A percentile compares a stretch with the other conserved stretches of the same genome.
phyloP scores from a whole-genome alignment of 1,140 invertebrate species.

The Pygmarrhopalites habei region DNA sequence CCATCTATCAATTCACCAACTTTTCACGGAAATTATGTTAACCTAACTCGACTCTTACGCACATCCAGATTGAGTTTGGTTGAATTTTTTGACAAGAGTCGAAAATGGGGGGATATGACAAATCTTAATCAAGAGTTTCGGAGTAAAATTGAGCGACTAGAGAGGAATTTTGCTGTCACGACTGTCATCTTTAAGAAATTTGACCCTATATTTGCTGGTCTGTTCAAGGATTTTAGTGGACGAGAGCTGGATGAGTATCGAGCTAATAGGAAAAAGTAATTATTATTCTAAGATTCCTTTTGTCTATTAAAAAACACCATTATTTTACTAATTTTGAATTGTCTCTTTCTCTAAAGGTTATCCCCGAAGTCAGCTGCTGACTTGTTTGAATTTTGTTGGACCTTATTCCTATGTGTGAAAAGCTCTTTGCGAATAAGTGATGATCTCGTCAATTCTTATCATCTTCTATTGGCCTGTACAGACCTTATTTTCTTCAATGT shows the following conservation, averaged over 20 bases:
- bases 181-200: conserved; percentile 91
- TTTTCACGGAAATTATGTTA: conserved; percentile 86
- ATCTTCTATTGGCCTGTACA: conserved; percentile 79
- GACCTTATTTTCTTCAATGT: conserved; percentile 86
- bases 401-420: conserved; percentile 85
- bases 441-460: conserved; percentile 90
- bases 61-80: conserved; percentile 84
- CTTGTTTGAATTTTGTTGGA: conserved; percentile 90
- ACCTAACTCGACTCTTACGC: conserved; percentile 75
- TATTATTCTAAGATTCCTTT: background rate
- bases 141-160: conserved; percentile 74
- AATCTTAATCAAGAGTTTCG: conserved; percentile 75
- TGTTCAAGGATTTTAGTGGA: conserved; percentile 56
- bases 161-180: conserved; percentile 90
- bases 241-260: conserved; percentile 27
- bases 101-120: conserved; percentile 93
- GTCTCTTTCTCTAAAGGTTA: conserved; percentile 48
- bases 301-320: too few relatives aligned
- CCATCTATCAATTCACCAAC: conserved; percentile 66
- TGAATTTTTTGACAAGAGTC: conserved; percentile 93
- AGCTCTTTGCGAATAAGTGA: conserved; percentile 71
- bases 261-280: conserved; percentile 33
- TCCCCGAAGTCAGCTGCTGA: conserved; percentile 66
- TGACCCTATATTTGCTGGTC: conserved; percentile 74
- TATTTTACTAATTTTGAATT: conserved; percentile 8